phyloP scores from a whole-genome alignment of 1,140 invertebrate genomes.

The Brachionus koreanus region DNA sequence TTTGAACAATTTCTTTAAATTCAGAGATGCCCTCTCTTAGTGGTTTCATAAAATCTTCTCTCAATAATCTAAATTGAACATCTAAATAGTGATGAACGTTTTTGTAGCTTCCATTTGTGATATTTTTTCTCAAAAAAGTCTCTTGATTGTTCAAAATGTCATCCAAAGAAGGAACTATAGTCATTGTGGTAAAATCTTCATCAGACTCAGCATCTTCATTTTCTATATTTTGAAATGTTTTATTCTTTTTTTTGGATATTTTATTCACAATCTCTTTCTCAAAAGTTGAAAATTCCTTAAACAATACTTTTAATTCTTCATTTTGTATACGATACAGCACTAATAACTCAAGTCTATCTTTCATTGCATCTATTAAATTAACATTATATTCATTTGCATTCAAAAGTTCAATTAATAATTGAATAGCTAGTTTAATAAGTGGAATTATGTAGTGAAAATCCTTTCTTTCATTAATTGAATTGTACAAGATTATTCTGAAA shows the following conservation, averaged over 20 bases:
- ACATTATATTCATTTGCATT: neutral
- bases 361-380: neutral
- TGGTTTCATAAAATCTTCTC: conserved; percentile 66
- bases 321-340: neutral
- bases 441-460: neutral
- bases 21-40: conserved; percentile 56
- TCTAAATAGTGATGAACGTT: conserved; percentile 71
- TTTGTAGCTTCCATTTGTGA: conserved; percentile 64
- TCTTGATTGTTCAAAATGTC: conserved; percentile 50
- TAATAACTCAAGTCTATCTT: neutral
- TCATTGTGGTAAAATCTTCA: conserved; percentile 52
- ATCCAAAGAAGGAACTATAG: conserved; percentile 49
- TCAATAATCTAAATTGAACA: conserved; percentile 68
- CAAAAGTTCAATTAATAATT: neutral
- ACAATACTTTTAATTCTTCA: neutral
- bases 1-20: conserved; percentile 46
- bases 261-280: neutral
- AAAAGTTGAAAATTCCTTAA: neutral
- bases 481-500: neutral
- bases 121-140: conserved; percentile 62
- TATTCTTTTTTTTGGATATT: neutral
- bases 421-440: neutral
- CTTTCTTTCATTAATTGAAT: neutral
- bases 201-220: conserved; percentile 21
- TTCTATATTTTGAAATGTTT: conserved; percentile 4